Conservation (phyloP, 92 coral and sea anemone species). For the Actinostola sp. region DNA sequence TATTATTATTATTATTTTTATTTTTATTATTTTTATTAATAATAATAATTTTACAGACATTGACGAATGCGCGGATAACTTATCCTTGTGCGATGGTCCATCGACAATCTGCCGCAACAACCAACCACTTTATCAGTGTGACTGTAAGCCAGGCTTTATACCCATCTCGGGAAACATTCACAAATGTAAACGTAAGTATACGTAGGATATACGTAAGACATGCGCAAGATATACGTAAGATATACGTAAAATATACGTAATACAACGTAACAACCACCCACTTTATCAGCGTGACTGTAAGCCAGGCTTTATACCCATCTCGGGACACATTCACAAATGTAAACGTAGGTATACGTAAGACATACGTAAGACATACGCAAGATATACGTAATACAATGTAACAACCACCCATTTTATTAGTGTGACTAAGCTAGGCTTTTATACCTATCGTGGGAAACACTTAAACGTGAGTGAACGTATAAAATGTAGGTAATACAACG, state of each 20-base stretch:
- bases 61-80: constrained; percentile 70
- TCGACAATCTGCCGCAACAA: constrained; percentile 74
- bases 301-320: constrained; percentile 55
- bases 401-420: constrained; percentile 65
- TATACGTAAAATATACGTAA: no score
- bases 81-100: constrained; percentile 46
- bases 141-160: constrained; percentile 71
- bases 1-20: no score
- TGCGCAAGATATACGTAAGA: no score
- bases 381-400: no score
- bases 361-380: no score
- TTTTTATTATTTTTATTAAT: no score
- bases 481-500: no score
- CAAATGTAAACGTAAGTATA: constrained; percentile 72
- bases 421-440: constrained; percentile 76
- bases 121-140: constrained; percentile 70
- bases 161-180: constrained; percentile 34
- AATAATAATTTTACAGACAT: constrained; percentile 67
- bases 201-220: no score
- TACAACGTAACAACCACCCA: constrained; percentile 62
- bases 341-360: constrained; percentile 54
- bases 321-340: constrained; percentile 48
- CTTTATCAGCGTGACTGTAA: constrained; percentile 82
- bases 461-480: constrained; percentile 57
- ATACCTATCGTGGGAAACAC: constrained; percentile 31